Base-by-base conservation (phyloP, 2,113 vertebrate genomes). In the Oophaga pumilio region DNA sequence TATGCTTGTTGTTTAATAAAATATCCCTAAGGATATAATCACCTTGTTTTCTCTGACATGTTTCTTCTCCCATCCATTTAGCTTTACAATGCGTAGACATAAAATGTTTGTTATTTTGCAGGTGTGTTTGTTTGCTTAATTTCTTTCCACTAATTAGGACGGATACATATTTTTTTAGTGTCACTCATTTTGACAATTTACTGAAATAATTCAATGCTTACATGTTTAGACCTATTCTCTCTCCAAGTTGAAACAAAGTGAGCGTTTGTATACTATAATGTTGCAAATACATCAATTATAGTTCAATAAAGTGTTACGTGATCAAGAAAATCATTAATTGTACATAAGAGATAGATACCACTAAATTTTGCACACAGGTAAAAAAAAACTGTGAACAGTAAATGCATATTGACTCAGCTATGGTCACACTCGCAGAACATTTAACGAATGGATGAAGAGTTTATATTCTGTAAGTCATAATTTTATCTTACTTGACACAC, bases 151-250 rank as follows among this genome's bases (percentile, higher is more conserved):
- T 71, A 84, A 84, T 84, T 69, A 53, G 5, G 15, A 28, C 10
- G 56, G 82, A 84, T 71, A 24, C 12, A 71, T 71, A 26, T 84
- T 56, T 71, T 71, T 84, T 57, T 56, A 71, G 66, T 84, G 82
- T 71, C 82, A 71, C 24, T 84, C 82, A 84, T 71, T 71, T 84
- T 84, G 82, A 84, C 82, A 84, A 84, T n/a, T 49, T 56, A 71
- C 64, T 56, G 64, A 84, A 84, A 71, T 53, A 8, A 56, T 33
- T 73, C 24, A 15, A 28, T 52, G 56, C n/a, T 33, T 73, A 71
- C 66, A 28, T 84, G 66, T 84, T 84, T 50, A 73, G 52, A 73
- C 64, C 50, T 71, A 28, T 28, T 84, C 82, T 56, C 26, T 56
- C 24, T 15, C n/a, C 43, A 8, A 68, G 80, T 12, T 66, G 22